Base-by-base conservation (phyloP, 2,113 vertebrate genomes). In the Antechinus stuartii region DNA sequence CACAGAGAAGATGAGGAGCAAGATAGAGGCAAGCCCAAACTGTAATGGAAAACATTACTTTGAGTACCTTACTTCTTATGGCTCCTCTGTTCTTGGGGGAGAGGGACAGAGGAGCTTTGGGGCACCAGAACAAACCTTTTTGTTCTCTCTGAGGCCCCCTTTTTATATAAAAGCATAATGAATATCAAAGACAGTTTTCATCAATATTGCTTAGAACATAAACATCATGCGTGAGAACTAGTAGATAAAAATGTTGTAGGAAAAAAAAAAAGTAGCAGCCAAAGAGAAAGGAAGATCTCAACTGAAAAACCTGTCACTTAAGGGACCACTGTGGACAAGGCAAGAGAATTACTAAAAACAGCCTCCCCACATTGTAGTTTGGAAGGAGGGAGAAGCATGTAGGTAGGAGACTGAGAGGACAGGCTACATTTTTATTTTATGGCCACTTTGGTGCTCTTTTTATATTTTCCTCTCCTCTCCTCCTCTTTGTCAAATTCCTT, bases 281-380 rank as follows among this genome's bases (percentile, higher is more conserved):
- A 52, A 26, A 30, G 47, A 11, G 0, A 30, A 24, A 0, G 11
- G 30, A 68, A 68, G 30, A n/a, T 90, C 89, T 84, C 9, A 42
- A 84, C 8, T 53, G 23, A 42, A 92, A 30, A 90, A 3, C 24
- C 26, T 0, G 0, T 10, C 54, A 3, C 23, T 55, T 92, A 24
- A 1, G 2, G 53, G 57, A 90, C 26, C 27, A 0, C 0, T 68
- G 61, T 52, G 11, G 11, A 84, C 30, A 46, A 27, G 3, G 30
- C 54, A 27, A 89, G 26, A 46, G 16, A 55, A 16, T 10, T n/a
- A 1, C 16, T 14, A 25, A n/a, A 54, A n/a, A 57, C 76, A 23
- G 0, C 30, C 8, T 46, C 26, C 47, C 11, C 16, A 24, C 16
- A 24, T 0, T 2, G 27, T 61, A 25, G 22, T 26, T 0, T 52